Conservation (phyloP, 2,888 invertebrate species). For the Tenthredo livida region DNA sequence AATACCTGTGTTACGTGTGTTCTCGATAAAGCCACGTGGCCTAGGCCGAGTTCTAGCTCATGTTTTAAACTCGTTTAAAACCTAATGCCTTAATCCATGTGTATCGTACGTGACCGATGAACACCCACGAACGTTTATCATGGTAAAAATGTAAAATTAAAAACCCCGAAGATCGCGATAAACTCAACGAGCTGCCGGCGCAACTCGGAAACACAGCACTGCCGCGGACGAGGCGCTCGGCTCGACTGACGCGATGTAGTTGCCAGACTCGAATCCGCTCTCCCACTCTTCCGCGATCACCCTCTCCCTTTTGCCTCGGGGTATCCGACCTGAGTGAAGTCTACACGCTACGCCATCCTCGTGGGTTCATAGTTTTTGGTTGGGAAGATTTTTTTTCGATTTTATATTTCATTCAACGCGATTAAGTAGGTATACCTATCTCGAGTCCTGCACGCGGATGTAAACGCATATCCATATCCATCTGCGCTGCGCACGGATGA, state of each 20-base stretch:
- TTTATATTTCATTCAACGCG: not conserved
- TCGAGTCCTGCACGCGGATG: not conserved
- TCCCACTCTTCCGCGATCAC: constrained; percentile 56
- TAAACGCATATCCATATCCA: too few species aligned
- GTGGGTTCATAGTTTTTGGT: not conserved
- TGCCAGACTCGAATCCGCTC: constrained; percentile 71
- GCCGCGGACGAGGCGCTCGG: constrained; percentile 74
- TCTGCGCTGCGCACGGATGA: not conserved
- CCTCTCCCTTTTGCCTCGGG: constrained; percentile 42
- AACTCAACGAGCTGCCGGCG: constrained; percentile 34
- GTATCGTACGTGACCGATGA: not conserved
- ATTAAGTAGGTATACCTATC: not conserved
- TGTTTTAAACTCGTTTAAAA: not conserved
- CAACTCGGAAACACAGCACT: constrained; percentile 61
- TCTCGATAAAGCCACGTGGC: constrained; percentile 12
- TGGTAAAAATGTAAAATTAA: not conserved
- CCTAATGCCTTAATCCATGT: not conserved
- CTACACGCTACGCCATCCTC: constrained; percentile 10
- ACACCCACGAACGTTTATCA: not conserved
- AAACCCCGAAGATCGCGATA: not conserved
- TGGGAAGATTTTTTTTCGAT: not conserved
- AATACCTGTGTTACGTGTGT: not conserved
- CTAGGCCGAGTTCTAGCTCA: not conserved
- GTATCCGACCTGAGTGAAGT: constrained; percentile 51
- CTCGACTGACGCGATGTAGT: constrained; percentile 71